These are phyloP conservation scores for Acronicta leporina DNA, from an alignment of 2,888 invertebrate species.

Conservation along the genomic window DNA sequence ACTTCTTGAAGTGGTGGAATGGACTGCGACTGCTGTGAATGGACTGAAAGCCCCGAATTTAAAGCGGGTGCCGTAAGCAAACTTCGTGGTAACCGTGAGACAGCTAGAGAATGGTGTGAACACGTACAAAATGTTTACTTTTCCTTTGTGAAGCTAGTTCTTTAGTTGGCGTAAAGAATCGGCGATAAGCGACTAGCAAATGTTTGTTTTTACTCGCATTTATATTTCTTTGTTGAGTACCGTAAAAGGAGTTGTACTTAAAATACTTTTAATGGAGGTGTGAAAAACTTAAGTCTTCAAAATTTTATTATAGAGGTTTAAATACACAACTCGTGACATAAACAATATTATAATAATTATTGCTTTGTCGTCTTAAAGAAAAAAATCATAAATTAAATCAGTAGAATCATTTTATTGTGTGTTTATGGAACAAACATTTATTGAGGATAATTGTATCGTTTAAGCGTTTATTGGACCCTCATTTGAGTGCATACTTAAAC, in stretches of 20 bases:
- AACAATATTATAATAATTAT: neutral
- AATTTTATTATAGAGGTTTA: neutral
- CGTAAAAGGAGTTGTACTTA: constrained; percentile 38
- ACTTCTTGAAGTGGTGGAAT: constrained; percentile 36
- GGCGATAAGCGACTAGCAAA: constrained; percentile 39
- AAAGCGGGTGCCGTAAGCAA: constrained; percentile 55
- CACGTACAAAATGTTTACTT: constrained; percentile 69
- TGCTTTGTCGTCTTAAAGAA: too few species aligned
- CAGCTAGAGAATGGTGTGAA: constrained; percentile 64
- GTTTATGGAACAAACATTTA: too few species aligned
- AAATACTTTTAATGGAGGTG: constrained; percentile 20
- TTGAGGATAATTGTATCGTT: too few species aligned
- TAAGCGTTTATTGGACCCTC: too few species aligned
- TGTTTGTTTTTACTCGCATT: constrained; percentile 40
- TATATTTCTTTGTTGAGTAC: constrained; percentile 33
- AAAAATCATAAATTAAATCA: too few species aligned
- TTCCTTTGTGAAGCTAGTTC: constrained; percentile 61
- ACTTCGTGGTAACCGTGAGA: constrained; percentile 62
- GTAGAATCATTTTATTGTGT: too few species aligned
- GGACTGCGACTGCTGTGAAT: too few species aligned
- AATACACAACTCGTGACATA: neutral
- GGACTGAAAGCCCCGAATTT: constrained; percentile 57
- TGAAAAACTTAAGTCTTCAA: constrained; percentile 3
- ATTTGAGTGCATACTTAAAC: too few species aligned
- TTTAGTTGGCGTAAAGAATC: constrained; percentile 38